Conservation (phyloP, 2,888 invertebrate species). For the Volucella inflata region DNA sequence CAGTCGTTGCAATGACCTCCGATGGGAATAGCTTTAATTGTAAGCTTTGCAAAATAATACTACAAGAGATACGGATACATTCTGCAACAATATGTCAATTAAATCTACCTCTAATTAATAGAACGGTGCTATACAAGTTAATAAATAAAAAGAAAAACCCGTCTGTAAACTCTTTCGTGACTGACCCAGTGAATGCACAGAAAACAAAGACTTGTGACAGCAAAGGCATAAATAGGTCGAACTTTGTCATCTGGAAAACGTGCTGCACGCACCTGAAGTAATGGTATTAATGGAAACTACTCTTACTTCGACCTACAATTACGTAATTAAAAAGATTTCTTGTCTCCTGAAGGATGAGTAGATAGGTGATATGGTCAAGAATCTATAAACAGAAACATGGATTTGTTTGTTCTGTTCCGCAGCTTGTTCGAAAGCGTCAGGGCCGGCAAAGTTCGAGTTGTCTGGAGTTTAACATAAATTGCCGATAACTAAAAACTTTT, state of each 20-base stretch:
- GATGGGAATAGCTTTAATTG: not conserved
- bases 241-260: constrained; percentile 41
- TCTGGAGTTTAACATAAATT: no score
- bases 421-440: no score
- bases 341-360: no score
- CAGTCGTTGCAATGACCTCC: not conserved
- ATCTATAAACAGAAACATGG: no score
- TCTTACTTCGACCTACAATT: constrained; percentile 53
- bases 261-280: constrained; percentile 53
- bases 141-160: constrained; percentile 26
- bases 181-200: constrained; percentile 37
- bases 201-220: constrained; percentile 10
- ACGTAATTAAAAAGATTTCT: constrained; percentile 57
- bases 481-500: no score
- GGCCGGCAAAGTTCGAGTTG: no score
- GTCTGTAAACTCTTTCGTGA: constrained; percentile 40
- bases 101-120: not conserved
- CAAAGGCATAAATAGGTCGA: constrained; percentile 41
- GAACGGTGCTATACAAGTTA: not conserved
- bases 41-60: not conserved
- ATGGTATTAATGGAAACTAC: not conserved
- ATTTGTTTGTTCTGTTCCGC: no score
- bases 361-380: no score
- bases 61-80: constrained; percentile 20
- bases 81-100: constrained; percentile 23